Base-by-base conservation (phyloP, 2,888 invertebrate species). In the Leistus spinibarbis region DNA sequence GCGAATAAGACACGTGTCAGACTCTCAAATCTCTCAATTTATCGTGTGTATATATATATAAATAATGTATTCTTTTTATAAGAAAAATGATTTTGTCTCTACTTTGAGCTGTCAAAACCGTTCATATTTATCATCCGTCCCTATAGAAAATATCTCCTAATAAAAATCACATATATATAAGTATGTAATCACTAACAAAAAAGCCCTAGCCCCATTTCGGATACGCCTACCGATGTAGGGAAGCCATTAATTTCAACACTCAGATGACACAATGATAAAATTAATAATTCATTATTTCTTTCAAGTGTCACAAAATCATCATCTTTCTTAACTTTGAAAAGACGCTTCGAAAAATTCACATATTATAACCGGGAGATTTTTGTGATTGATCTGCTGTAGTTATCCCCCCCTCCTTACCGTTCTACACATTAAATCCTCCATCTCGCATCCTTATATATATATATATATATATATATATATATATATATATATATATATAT, bases 241-340 rank as follows among this genome's bases (percentile, higher is more conserved):
- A 20, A 19, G 10, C 23, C 65, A 65, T 65, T 65, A 65, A 65
- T 65, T 65, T 65, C 40, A 20, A 16, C 24, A 64, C 16, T 23
- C 20, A 64, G 17, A 27, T 65, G 40, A 27, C 24, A 65, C 16
- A 27, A 27, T 65, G 65, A 65, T 67, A 67, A 54, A 67, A 67
- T 67, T 67, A 67, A 67, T 67, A 67, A 67, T 67, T 67, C 67
- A 67, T 67, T 67, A 67, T 13, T 1, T 54, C 54, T 54, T 67
- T 67, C 67, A 67, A 53, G 54, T 67, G 67, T 67, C 67, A 67
- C 53, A 67, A 40, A 40, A 65, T 65, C 22, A 66, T 66, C 22
- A 67, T 67, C 54, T 67, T 67, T 67, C 67, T 67, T 54, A 16
- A 16, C 24, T 65, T 23, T 19, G 27, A 27, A 27, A 27, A 19